Evolutionary conservation across 2,797 vertebrate species (phyloP).

Genomic region (Sebastiscus tertius): DNA sequence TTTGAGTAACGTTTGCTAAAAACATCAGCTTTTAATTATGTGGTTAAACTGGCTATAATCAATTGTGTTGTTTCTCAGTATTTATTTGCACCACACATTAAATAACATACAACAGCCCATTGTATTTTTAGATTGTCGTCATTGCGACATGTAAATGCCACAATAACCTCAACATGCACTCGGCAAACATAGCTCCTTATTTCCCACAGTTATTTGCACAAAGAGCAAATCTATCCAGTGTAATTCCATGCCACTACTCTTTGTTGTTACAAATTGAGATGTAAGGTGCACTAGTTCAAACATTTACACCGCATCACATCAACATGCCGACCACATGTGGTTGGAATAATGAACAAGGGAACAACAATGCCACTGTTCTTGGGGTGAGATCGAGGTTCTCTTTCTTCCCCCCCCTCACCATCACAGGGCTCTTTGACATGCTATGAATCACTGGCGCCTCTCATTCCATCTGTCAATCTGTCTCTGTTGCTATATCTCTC

Average conservation of each 20-base stretch:
- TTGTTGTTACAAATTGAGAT: conserved; percentile 45
- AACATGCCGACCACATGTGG: conserved; percentile 57
- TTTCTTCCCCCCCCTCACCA: neutral
- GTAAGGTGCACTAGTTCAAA: conserved; percentile 46
- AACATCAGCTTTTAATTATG: neutral
- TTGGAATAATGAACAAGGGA: conserved; percentile 66
- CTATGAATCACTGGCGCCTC: conserved; percentile 53
- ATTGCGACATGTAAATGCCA: neutral
- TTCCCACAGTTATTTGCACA: neutral
- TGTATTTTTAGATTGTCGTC: neutral
- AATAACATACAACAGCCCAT: neutral
- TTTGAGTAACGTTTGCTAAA: neutral
- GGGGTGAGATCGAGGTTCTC: conserved; percentile 46
- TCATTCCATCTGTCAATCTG: conserved; percentile 65
- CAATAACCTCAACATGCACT: conserved; percentile 6
- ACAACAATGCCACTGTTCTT: conserved; percentile 66
- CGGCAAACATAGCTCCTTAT: neutral
- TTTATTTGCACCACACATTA: neutral
- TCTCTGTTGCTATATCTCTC: conserved; percentile 35
- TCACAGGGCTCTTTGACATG: conserved; percentile 65
- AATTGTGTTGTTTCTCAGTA: neutral
- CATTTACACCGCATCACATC: conserved; percentile 40
- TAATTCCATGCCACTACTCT: conserved; percentile 2
- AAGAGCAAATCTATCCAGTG: conserved; percentile 13
- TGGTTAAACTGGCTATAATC: neutral